Conservation (phyloP, 2,113 vertebrate genomes). For the Benitochromis conjunctus region DNA sequence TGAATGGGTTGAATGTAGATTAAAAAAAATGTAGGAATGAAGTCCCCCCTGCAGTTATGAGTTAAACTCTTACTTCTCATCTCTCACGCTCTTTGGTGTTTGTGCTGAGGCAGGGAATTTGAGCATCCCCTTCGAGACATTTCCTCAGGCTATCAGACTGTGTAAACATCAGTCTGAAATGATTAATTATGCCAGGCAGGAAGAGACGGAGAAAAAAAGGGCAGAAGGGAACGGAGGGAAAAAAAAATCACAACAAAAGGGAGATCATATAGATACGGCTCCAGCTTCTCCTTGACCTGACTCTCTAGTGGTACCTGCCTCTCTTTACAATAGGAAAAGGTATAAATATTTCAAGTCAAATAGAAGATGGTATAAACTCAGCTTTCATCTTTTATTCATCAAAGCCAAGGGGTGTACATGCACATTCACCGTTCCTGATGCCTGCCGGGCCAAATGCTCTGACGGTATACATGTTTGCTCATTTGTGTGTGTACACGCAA, state of each 20-base stretch:
- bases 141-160: constrained; percentile 46
- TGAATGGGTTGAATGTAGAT: constrained; percentile 3
- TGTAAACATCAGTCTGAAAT: constrained; percentile 61
- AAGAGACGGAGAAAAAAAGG: not conserved
- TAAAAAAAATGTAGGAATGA: not conserved
- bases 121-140: constrained; percentile 17
- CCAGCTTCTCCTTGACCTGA: constrained; percentile 47
- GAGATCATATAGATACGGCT: constrained; percentile 45
- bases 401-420: constrained; percentile 47
- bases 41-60: not conserved
- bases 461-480: not conserved
- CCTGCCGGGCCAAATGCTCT: constrained; percentile 22
- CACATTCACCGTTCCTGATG: constrained; percentile 12
- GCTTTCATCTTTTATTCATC: constrained; percentile 74
- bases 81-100: constrained; percentile 8
- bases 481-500: not conserved
- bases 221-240: not conserved
- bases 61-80: constrained; percentile 30
- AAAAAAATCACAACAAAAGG: not conserved
- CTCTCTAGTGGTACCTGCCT: constrained; percentile 40
- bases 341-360: constrained; percentile 72
- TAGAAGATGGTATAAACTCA: constrained; percentile 57
- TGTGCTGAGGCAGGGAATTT: constrained; percentile 43
- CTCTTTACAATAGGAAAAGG: constrained; percentile 50
- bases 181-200: constrained; percentile 56